These are phyloP conservation scores for Leptopilina syphax DNA, from an alignment of 2,888 invertebrate species.

Conservation along the genomic window DNA sequence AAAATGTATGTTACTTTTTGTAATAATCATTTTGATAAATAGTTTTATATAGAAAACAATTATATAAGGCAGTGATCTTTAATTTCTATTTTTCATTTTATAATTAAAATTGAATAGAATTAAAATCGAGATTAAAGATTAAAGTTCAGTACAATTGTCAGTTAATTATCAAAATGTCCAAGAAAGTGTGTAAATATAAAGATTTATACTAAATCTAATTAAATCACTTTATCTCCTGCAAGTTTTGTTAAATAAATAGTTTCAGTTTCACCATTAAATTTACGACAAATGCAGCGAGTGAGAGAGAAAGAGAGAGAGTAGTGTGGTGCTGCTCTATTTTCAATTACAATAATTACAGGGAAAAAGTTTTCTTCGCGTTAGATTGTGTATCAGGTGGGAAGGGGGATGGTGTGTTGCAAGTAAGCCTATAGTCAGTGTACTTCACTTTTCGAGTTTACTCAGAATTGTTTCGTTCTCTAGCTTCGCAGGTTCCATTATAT, in stretches of 20 bases:
- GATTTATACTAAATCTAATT: neutral
- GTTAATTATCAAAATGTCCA: too few relatives aligned
- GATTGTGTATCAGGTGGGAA: conserved; percentile 52
- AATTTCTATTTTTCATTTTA: too few relatives aligned
- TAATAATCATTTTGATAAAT: too few relatives aligned
- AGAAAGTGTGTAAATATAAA: too few relatives aligned
- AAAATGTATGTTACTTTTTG: too few relatives aligned
- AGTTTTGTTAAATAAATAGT: neutral
- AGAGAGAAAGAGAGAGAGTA: too few relatives aligned
- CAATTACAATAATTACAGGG: conserved; percentile 57
- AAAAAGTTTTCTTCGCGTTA: conserved; percentile 54
- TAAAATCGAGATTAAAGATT: too few relatives aligned
- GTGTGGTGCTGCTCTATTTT: conserved; percentile 51
- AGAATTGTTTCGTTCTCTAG: conserved; percentile 66
- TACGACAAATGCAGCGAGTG: neutral
- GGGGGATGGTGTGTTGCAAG: conserved; percentile 18
- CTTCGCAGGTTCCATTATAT: conserved; percentile 61
- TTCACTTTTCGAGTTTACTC: conserved; percentile 61
- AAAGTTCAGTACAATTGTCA: too few relatives aligned
- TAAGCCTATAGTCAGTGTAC: conserved; percentile 59
- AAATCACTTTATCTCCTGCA: neutral
- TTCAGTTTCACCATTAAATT: neutral
- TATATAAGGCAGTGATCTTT: too few relatives aligned
- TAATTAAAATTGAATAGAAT: too few relatives aligned
- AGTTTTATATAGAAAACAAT: too few relatives aligned